Evolutionary conservation across 2,888 invertebrate genomes (phyloP).

Genomic region (Acleris literana): DNA sequence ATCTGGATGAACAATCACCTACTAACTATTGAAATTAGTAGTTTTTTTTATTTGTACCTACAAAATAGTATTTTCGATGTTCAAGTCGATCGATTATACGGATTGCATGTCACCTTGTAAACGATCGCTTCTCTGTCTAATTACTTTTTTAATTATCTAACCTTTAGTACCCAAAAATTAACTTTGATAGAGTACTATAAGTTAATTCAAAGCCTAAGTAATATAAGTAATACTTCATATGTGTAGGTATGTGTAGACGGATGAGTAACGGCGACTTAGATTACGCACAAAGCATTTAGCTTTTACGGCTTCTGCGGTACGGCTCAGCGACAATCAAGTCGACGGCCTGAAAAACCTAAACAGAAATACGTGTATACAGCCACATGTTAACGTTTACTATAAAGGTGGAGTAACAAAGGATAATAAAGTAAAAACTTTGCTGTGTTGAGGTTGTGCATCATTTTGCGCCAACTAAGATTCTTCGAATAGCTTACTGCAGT

Average conservation of each 20-base stretch:
- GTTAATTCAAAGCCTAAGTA: not conserved
- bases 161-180: no score
- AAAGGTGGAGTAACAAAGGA: conserved; percentile 4
- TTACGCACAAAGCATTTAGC: conserved; percentile 18
- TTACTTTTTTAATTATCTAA: no score
- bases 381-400: not conserved
- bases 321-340: conserved; percentile 23
- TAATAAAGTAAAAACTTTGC: conserved; percentile 20
- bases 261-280: conserved; percentile 18
- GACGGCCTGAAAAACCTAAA: conserved; percentile 19
- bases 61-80: no score
- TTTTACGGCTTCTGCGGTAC: conserved; percentile 26
- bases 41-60: no score
- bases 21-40: no score
- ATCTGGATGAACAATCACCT: no score
- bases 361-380: conserved; percentile 9
- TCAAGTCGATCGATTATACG: no score
- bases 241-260: not conserved
- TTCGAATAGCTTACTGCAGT: conserved; percentile 44
- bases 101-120: no score
- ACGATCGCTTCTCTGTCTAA: no score
- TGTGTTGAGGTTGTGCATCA: conserved; percentile 8
- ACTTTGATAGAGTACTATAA: not conserved
- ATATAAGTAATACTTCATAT: not conserved
- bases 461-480: conserved; percentile 20